phyloP scores from a whole-genome alignment of 2,113 vertebrate genomes.

The Potamarius usumacintae region DNA sequence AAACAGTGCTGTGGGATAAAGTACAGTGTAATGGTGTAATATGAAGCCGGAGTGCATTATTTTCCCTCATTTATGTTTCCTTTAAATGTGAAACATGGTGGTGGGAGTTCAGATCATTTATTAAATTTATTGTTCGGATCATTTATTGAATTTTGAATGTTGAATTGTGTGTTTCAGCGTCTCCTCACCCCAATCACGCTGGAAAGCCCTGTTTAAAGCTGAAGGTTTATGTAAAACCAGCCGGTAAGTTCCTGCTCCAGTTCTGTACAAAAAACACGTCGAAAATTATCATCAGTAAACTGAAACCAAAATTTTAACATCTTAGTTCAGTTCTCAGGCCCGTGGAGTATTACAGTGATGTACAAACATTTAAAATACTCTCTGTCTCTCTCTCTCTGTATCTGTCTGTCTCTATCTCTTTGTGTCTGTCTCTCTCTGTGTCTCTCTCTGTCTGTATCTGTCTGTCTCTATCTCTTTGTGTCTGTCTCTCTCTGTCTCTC shows the following conservation, averaged over 20 bases:
- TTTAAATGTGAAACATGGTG: not conserved
- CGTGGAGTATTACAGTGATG: too few species aligned
- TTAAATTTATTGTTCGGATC: not conserved
- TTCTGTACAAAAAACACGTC: not conserved
- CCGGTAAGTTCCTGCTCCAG: conserved; percentile 43
- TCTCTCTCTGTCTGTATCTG: not conserved
- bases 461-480: not conserved
- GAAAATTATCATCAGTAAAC: not conserved
- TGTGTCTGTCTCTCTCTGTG: not conserved
- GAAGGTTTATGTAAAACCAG: conserved; percentile 57
- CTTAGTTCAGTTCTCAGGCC: not conserved
- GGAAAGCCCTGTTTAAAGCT: conserved; percentile 56
- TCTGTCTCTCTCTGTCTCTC: not conserved
- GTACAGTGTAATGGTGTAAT: not conserved
- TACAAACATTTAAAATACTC: too few species aligned
- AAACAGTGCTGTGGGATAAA: not conserved
- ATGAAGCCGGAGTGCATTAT: not conserved
- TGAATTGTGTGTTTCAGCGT: conserved; percentile 41
- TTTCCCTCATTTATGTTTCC: not conserved
- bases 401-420: conserved; percentile 16
- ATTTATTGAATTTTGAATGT: not conserved
- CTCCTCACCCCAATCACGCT: conserved; percentile 54
- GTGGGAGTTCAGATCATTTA: not conserved
- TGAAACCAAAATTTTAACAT: not conserved
- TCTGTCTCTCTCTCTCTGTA: conserved; percentile 1